phyloP scores from a whole-genome alignment of 2,888 invertebrate genomes.

The Cyaniris semiargus region DNA sequence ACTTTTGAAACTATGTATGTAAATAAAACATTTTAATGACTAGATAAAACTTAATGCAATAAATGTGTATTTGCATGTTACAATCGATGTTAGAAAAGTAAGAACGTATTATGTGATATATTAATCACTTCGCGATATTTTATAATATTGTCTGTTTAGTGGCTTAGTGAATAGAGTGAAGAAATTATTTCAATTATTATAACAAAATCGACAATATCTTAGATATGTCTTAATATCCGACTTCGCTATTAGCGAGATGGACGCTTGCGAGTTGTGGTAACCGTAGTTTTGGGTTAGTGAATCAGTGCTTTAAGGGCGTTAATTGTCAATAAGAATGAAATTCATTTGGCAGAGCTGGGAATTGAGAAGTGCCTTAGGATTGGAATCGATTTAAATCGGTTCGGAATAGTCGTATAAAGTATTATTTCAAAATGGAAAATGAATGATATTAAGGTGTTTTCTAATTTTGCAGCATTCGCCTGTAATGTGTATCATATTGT shows the following conservation, averaged over 20 bases:
- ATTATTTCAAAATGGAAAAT: constrained; percentile 54
- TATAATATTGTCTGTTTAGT: constrained; percentile 16
- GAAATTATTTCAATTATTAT: not conserved
- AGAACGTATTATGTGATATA: constrained; percentile 11
- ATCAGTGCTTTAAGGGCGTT: constrained; percentile 47
- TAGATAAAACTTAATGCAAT: not conserved
- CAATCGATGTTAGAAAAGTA: constrained; percentile 17
- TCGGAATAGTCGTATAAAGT: constrained; percentile 56
- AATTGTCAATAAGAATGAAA: constrained; percentile 49
- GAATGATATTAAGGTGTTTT: constrained; percentile 22
- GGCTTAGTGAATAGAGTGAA: not conserved
- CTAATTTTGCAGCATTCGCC: not conserved
- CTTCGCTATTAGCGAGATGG: constrained; percentile 23
- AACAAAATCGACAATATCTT: constrained; percentile 7
- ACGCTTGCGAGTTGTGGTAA: constrained; percentile 25
- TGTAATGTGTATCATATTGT: not conserved
- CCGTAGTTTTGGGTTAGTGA: constrained; percentile 34
- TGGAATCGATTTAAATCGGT: constrained; percentile 48
- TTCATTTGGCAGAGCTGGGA: constrained; percentile 48
- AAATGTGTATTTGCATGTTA: constrained; percentile 10
- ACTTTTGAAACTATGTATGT: not conserved
- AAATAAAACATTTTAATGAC: not conserved
- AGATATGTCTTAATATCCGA: not conserved
- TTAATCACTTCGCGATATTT: not conserved
- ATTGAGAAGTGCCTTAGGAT: constrained; percentile 61